A percentile compares a stretch with the other conserved stretches of the same genome.
These are phyloP conservation scores for Lethocerus indicus DNA, from an alignment of 1,140 invertebrate genomes.

Conservation along the genomic window DNA sequence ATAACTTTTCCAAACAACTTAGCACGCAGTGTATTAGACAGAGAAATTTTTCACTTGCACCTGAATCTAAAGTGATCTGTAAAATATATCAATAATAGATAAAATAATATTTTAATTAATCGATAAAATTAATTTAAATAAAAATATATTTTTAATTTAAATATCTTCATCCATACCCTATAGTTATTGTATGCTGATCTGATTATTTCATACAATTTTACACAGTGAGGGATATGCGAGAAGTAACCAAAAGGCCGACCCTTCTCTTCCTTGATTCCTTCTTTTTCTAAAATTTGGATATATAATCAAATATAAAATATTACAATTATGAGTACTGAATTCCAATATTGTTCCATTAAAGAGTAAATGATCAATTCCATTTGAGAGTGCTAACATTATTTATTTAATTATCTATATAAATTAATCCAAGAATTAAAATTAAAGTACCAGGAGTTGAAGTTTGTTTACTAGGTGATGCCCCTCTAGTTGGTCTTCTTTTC, in stretches of 20 bases:
- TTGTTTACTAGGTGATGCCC: slow-evolving; percentile 20
- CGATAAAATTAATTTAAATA: slow-evolving; percentile 6
- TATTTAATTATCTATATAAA: background rate
- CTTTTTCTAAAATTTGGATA: slow-evolving; percentile 17
- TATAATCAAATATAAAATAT: background rate
- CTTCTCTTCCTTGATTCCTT: slow-evolving; percentile 21
- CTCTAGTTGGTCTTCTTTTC: slow-evolving; percentile 25
- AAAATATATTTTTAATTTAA: slow-evolving; percentile 3
- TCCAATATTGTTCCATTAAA: background rate
- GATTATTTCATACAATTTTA: slow-evolving; percentile 57
- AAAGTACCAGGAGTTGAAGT: slow-evolving; percentile 22
- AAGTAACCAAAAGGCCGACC: slow-evolving; percentile 39
- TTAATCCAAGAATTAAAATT: background rate
- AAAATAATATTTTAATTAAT: background rate
- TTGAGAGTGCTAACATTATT: slow-evolving; percentile 4
- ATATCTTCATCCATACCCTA: slow-evolving; percentile 41
- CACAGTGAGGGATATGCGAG: slow-evolving; percentile 48
- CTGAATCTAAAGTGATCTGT: slow-evolving; percentile 52
- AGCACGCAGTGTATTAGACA: slow-evolving; percentile 46
- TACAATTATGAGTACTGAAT: background rate
- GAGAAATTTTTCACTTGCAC: slow-evolving; percentile 54
- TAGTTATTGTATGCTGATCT: slow-evolving; percentile 63
- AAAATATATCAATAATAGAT: slow-evolving; percentile 16
- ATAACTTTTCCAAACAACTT: slow-evolving; percentile 49
- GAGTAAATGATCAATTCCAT: background rate